A percentile compares a stretch with the other conserved stretches of the same genome.
phyloP scores from a whole-genome alignment of 2,888 invertebrate species.

The Thereva unica region DNA sequence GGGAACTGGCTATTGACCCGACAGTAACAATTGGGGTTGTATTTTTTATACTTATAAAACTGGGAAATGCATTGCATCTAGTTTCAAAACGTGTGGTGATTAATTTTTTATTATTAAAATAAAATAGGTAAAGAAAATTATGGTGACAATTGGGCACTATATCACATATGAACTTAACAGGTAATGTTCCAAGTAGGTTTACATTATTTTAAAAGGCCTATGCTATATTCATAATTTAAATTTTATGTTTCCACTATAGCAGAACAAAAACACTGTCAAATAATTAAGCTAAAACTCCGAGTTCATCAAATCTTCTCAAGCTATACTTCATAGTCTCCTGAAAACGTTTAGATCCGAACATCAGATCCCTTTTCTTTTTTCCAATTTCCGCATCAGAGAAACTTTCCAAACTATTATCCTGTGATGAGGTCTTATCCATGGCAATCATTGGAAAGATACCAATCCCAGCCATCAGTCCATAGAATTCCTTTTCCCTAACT shows the following conservation, averaged over 20 bases:
- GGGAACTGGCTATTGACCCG: too few relatives aligned
- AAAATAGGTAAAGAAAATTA: too few relatives aligned
- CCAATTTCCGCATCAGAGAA: conserved; percentile 48
- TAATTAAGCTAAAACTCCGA: conserved; percentile 48
- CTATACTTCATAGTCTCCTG: conserved; percentile 48
- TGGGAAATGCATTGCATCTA: too few relatives aligned
- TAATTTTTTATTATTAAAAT: too few relatives aligned
- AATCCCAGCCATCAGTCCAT: conserved; percentile 47
- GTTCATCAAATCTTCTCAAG: conserved; percentile 49
- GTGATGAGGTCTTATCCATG: conserved; percentile 49
- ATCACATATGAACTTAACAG: too few relatives aligned
- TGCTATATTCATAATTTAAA: too few relatives aligned
- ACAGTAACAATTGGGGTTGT: too few relatives aligned
- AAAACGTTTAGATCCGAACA: conserved; percentile 49
- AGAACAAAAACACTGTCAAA: background rate
- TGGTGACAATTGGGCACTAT: too few relatives aligned
- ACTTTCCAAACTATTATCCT: conserved; percentile 49
- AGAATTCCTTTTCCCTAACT: conserved; percentile 50
- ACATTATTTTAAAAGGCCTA: too few relatives aligned
- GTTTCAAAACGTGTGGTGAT: too few relatives aligned
- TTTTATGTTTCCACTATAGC: background rate
- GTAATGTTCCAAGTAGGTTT: too few relatives aligned
- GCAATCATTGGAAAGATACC: conserved; percentile 48
- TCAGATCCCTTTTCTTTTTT: conserved; percentile 46
- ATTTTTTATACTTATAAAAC: too few relatives aligned